Conservation (phyloP, 1,140 invertebrate species). For the Eurosta solidaginis region DNA sequence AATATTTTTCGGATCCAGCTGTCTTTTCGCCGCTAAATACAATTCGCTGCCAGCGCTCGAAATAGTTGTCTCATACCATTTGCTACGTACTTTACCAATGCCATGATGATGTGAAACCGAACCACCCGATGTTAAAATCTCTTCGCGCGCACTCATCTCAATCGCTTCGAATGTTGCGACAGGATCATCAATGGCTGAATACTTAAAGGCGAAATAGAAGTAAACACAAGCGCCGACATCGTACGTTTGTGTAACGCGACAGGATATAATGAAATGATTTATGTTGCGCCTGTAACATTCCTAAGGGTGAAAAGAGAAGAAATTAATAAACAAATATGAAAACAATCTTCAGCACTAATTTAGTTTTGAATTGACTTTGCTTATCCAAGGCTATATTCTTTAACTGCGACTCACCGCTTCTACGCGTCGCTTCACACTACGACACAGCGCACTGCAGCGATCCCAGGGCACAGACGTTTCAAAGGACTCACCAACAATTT, state of each 20-base stretch:
- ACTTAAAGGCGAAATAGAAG: conserved; percentile 96
- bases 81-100: conserved; percentile 88
- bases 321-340: neutral
- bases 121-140: conserved; percentile 88
- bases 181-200: conserved; percentile 70
- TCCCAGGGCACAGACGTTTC: conserved; percentile 98
- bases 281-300: conserved; percentile 75
- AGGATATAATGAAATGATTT: conserved; percentile 72
- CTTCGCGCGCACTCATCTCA: conserved; percentile 83
- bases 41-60: conserved; percentile 76
- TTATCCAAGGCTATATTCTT: neutral
- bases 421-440: conserved; percentile 87
- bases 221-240: conserved; percentile 97
- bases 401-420: conserved; percentile 44
- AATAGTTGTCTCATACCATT: conserved; percentile 80
- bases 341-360: too few species aligned
- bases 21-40: conserved; percentile 79
- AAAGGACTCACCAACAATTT: conserved; percentile 93
- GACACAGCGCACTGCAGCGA: conserved; percentile 78
- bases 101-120: conserved; percentile 97
- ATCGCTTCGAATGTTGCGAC: conserved; percentile 83
- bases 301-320: conserved; percentile 41
- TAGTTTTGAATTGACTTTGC: too few species aligned
- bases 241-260: conserved; percentile 92
- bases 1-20: conserved; percentile 92